Base-by-base conservation (phyloP, 1,140 invertebrate species). In the Listronotus oregonensis region DNA sequence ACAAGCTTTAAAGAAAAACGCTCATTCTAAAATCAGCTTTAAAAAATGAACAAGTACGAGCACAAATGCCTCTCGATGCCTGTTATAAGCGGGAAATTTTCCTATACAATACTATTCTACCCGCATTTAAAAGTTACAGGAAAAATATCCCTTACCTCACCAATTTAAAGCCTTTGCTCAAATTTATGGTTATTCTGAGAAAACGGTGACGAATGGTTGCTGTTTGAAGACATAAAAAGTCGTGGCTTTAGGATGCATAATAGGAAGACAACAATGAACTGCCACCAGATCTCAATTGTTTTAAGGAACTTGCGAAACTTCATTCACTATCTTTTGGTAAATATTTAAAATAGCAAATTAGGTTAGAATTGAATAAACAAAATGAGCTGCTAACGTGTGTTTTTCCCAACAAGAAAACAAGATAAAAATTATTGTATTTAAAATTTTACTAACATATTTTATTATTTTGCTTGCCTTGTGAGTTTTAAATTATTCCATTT, bases 211-310 rank as follows among this genome's bases (percentile, higher is more conserved):
- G 60, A 63, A 37, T 64, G 39, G 27, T 55, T 68, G 12, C 15
- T 68, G 12, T 40, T 68, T 34, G 62, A 68, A n/a, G 46, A 68
- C 18, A 21, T 68, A 15, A 49, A 40, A 32, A 8, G 21, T 44
- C 8, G 1, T 15, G 42, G 42, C 8, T 62, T 32, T 43, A 15
- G 11, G 14, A 52, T 54, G 59, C 6, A 40, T n/a, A 34, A 62
- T 10, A 43, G 50, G 7, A 52, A 52, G 15, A 42, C 10, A 4
- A 37, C 49, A 6, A 52, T 62, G 59, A 39, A 62, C 18, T 4
- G 39, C 3, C 18, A 21, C 0, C 59, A 62, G 10, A n/a, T 62
- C 10, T 10, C 4, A n/a, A 10, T 43, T 8, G 50, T 62, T 9
- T 62, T 44, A 43, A 44, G 18, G 59, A 62, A 34, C 12, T 52